A percentile compares a stretch with the other conserved stretches of the same genome.
Conservation (phyloP, 2,888 invertebrate genomes). For the Tuberolachnus salignus region DNA sequence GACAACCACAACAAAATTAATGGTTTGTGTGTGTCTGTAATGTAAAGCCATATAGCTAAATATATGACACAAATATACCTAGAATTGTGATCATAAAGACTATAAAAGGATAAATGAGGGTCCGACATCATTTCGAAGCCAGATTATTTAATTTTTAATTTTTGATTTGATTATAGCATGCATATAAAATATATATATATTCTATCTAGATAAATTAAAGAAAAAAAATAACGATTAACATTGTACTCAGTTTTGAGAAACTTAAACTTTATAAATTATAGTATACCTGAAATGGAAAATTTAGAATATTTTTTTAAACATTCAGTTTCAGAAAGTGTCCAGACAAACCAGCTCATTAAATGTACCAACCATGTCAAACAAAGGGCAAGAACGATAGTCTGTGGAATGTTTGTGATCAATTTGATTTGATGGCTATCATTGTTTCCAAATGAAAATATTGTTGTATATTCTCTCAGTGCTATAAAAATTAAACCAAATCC, state of each 20-base stretch:
- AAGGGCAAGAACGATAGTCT: slow-evolving; percentile 8
- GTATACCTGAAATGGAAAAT: slow-evolving; percentile 38
- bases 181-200: no score
- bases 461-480: slow-evolving; percentile 25
- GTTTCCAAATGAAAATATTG: slow-evolving; percentile 29
- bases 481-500: slow-evolving; percentile 37
- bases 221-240: no score
- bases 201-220: no score
- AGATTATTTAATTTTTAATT: no score
- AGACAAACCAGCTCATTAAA: slow-evolving; percentile 18
- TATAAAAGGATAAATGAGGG: no score
- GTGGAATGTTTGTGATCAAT: slow-evolving; percentile 17
- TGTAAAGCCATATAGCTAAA: no score
- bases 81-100: no score
- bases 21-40: no score
- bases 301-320: slow-evolving; percentile 28
- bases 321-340: slow-evolving; percentile 23
- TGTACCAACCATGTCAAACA: slow-evolving; percentile 27
- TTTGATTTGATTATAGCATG: no score
- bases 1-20: no score
- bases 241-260: not conserved
- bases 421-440: not conserved
- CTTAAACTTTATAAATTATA: not conserved
- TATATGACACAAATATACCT: no score
- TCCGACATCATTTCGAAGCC: no score